Evolutionary conservation across 2,113 vertebrate species (phyloP).

Genomic region (Anhinga rufa): DNA sequence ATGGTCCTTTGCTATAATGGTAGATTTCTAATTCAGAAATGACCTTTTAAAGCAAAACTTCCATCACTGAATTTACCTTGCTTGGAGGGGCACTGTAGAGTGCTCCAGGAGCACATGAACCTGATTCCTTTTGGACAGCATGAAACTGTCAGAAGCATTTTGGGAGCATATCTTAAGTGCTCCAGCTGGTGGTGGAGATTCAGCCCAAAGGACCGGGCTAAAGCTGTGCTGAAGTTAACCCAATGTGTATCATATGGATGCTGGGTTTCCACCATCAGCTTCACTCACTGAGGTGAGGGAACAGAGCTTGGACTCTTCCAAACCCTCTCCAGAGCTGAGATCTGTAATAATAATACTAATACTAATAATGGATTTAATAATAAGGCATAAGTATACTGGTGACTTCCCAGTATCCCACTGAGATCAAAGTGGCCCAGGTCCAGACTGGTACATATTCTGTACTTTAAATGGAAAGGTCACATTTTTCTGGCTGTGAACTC

Average conservation of each 20-base stretch:
- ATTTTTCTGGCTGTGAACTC: background rate
- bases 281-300: background rate
- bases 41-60: background rate
- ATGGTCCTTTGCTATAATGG: background rate
- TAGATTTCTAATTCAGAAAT: background rate
- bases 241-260: fast-evolving
- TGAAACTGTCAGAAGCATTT: background rate
- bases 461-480: background rate
- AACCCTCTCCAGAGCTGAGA: background rate
- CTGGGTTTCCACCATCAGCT: background rate
- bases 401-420: background rate
- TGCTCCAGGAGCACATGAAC: background rate
- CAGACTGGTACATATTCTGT: background rate
- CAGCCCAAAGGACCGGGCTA: background rate
- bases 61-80: background rate
- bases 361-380: background rate
- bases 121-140: background rate
- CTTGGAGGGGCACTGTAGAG: background rate
- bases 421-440: background rate
- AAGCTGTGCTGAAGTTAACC: background rate
- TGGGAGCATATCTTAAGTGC: background rate
- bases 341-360: background rate
- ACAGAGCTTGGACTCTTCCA: background rate
- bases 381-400: background rate
- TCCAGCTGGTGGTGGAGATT: background rate